These are phyloP conservation scores for Synodontis membranacea DNA, from an alignment of 2,113 vertebrate species.

Conservation along the genomic window DNA sequence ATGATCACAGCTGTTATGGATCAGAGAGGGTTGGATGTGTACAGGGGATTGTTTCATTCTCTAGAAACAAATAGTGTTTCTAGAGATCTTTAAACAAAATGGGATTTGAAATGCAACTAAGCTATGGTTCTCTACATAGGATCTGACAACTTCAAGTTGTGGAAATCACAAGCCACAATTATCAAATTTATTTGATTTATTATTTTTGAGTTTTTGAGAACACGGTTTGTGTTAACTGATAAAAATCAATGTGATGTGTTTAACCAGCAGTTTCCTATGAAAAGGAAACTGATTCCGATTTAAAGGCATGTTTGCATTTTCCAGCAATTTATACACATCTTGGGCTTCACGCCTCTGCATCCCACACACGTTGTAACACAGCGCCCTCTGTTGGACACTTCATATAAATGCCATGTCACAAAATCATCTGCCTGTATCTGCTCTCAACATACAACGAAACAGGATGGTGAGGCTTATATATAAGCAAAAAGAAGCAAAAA, in stretches of 20 bases:
- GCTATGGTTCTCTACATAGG: not conserved
- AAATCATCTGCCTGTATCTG: not conserved
- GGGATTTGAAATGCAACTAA: not conserved
- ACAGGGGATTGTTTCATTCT: constrained; percentile 24
- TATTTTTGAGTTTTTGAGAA: not conserved
- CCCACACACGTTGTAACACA: constrained; percentile 28
- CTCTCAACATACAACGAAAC: not conserved
- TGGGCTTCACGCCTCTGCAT: not conserved
- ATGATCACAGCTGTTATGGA: constrained; percentile 26
- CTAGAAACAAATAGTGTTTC: too few species aligned
- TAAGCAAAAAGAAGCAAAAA: not conserved
- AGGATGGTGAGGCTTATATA: too few species aligned
- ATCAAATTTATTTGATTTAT: not conserved
- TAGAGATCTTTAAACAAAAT: not conserved
- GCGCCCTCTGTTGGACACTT: constrained; percentile 42
- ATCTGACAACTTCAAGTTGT: not conserved
- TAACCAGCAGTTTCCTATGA: not conserved
- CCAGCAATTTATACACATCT: not conserved
- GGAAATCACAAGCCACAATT: not conserved
- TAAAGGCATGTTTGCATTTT: not conserved
- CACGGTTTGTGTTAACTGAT: not conserved
- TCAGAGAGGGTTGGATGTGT: constrained; percentile 26
- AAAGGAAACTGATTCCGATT: constrained; percentile 5
- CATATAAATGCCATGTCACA: not conserved
- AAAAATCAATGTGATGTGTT: not conserved